These are phyloP conservation scores for Ammodytes dubius DNA, from an alignment of 2,113 vertebrate species.

Conservation along the genomic window DNA sequence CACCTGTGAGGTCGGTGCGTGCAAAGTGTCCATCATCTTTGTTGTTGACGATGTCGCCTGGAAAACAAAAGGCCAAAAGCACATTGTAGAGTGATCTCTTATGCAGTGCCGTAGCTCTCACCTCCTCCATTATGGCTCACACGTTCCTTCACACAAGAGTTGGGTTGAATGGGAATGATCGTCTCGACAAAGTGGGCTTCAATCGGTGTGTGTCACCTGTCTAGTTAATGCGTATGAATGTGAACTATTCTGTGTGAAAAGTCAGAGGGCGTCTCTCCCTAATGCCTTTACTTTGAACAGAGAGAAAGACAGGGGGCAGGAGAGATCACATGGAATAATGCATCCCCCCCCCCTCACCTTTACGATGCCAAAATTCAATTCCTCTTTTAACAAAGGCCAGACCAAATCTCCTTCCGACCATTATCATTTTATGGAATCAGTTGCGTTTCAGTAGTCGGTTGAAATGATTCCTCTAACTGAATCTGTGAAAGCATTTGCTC, in stretches of 20 bases:
- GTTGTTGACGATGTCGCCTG: conserved; percentile 92
- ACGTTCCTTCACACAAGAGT: not conserved
- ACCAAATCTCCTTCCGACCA: conserved; percentile 53
- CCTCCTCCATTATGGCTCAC: conserved; percentile 19
- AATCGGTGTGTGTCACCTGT: conserved; percentile 31
- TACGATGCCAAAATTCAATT: conserved; percentile 42
- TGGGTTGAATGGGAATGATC: conserved; percentile 35
- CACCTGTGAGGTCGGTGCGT: conserved; percentile 94
- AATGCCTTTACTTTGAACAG: conserved; percentile 37
- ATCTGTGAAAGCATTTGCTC: conserved; percentile 24
- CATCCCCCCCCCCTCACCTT: conserved; percentile 42
- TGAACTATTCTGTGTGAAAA: conserved; percentile 43
- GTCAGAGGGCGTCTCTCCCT: conserved; percentile 17
- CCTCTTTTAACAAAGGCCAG: conserved; percentile 30
- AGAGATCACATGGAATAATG: conserved; percentile 56
- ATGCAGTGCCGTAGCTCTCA: conserved; percentile 7
- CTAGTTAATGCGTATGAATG: conserved; percentile 56
- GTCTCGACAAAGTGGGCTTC: conserved; percentile 31
- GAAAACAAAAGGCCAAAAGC: conserved; percentile 53
- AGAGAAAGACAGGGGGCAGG: conserved; percentile 27
- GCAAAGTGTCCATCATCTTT: conserved; percentile 95
- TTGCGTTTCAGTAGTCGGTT: conserved; percentile 46
- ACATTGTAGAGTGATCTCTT: conserved; percentile 28
- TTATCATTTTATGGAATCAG: conserved; percentile 52
- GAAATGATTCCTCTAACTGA: conserved; percentile 28